A percentile compares a stretch with the other conserved stretches of the same genome.
These are phyloP conservation scores for Macrosteles quadrilineatus DNA, from an alignment of 1,140 invertebrate genomes.

Conservation along the genomic window DNA sequence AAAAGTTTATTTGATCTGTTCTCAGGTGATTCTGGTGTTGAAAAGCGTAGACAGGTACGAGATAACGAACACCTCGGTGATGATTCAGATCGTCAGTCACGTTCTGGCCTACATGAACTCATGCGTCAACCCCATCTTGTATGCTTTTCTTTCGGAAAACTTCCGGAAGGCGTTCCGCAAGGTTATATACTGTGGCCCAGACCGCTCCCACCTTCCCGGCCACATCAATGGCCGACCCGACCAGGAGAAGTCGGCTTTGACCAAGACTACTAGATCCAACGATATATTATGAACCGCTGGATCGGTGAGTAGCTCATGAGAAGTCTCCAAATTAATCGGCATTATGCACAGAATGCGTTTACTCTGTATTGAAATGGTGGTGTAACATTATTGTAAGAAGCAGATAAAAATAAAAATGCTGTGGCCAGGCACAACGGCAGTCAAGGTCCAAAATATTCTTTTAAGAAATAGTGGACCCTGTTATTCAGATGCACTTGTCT, in stretches of 20 bases:
- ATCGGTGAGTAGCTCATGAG: slow-evolving; percentile 23
- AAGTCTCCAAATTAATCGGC: too few relatives aligned
- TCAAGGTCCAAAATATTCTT: too few relatives aligned
- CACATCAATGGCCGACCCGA: slow-evolving; percentile 41
- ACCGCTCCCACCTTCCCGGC: slow-evolving; percentile 45
- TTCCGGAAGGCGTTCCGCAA: slow-evolving; percentile 83
- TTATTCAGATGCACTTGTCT: too few relatives aligned
- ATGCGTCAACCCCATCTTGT: slow-evolving; percentile 95
- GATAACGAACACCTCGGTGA: slow-evolving; percentile 62
- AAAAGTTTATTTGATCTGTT: too few relatives aligned
- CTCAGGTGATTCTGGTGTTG: slow-evolving; percentile 73
- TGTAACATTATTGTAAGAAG: too few relatives aligned
- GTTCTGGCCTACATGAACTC: slow-evolving; percentile 95
- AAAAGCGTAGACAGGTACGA: slow-evolving; percentile 74
- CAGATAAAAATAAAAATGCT: too few relatives aligned
- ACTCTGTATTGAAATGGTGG: too few relatives aligned
- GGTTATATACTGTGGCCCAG: slow-evolving; percentile 56
- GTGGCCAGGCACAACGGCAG: too few relatives aligned
- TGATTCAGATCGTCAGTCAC: slow-evolving; percentile 81
- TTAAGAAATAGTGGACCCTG: too few relatives aligned
- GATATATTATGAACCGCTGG: slow-evolving; percentile 38
- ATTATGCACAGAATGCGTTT: too few relatives aligned
- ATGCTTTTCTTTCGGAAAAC: slow-evolving; percentile 87
- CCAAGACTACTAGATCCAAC: slow-evolving; percentile 41
- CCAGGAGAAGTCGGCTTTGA: slow-evolving; percentile 42